Base-by-base conservation (phyloP, 2,113 vertebrate genomes). In the Chascanopsetta lugubris region DNA sequence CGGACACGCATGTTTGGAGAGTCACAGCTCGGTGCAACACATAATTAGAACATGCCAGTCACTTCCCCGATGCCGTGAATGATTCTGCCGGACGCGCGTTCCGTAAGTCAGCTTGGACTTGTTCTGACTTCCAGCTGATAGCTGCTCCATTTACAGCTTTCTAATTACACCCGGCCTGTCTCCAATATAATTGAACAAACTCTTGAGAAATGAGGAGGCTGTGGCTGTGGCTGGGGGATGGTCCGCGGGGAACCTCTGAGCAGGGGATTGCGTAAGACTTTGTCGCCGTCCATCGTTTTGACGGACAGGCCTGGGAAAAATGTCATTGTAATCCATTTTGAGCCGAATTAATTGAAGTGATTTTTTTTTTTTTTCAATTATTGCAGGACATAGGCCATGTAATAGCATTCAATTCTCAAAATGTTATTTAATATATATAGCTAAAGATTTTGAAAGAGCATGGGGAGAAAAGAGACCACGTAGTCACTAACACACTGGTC, bases 71-170 rank as follows among this genome's bases (percentile, higher is more conserved):
- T 53, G 72, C 22, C 48, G 17, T 67, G 26, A 55, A 50, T 26
- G 26, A 58, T 68, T 66, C 22, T 11, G 15, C 17, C 40, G 36
- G 48, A 42, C 22, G 49, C 56, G 29, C 42, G 26, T 27, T 17
- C 57, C 3, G 18, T 46, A 36, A 42, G 29, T 62, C 60, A 64
- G 53, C 55, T 72, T 48, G 26, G 3, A 53, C 65, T 63, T 53
- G 68, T 63, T 75, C 73, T 61, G 67, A 83, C 12, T 63, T 60
- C 75, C 49, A 61, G 48, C 56, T 70, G 54, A 64, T 81, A 83
- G 59, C 9, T 72, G 53, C 57, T 36, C 53, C 63, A 57, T 79
- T 76, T 61, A 74, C 75, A 79, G 61, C 61, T 74, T 71, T 64
- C 32, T 76, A 68, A 79, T 73, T 76, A 65, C 69, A 76, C 27